phyloP scores from a whole-genome alignment of 2,888 invertebrate species.

The Anodontia alba region DNA sequence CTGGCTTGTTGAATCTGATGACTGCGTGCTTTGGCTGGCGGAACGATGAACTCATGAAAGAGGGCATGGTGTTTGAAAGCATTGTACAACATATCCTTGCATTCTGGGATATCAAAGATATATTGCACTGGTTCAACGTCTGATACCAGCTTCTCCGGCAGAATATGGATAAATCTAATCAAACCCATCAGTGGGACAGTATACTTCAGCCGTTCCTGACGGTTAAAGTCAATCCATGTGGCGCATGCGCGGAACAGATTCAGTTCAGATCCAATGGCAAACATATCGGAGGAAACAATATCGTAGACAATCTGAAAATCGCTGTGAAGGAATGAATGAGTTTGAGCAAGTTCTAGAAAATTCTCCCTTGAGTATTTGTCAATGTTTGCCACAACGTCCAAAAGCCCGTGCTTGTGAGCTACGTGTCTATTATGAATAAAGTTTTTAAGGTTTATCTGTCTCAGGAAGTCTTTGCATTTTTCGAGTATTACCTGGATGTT shows the following conservation, averaged over 20 bases:
- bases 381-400: slow-evolving; percentile 56
- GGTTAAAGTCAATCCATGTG: slow-evolving; percentile 75
- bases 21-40: background rate
- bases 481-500: slow-evolving; percentile 60
- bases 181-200: slow-evolving; percentile 64
- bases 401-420: slow-evolving; percentile 65
- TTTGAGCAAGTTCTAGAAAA: slow-evolving; percentile 59
- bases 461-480: slow-evolving; percentile 63
- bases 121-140: slow-evolving; percentile 69
- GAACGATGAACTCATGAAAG: background rate
- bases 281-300: slow-evolving; percentile 67
- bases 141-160: slow-evolving; percentile 69
- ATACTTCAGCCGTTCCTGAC: slow-evolving; percentile 60
- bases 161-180: slow-evolving; percentile 72
- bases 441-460: slow-evolving; percentile 59
- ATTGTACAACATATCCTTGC: slow-evolving; percentile 68
- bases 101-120: slow-evolving; percentile 65
- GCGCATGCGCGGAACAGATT: slow-evolving; percentile 73
- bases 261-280: slow-evolving; percentile 66
- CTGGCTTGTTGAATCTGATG: background rate
- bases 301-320: slow-evolving; percentile 57
- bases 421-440: slow-evolving; percentile 63
- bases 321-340: slow-evolving; percentile 63
- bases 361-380: slow-evolving; percentile 64
- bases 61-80: slow-evolving; percentile 73